Conservation (phyloP, 2,888 invertebrate genomes). For the Bruchidius siliquastri region DNA sequence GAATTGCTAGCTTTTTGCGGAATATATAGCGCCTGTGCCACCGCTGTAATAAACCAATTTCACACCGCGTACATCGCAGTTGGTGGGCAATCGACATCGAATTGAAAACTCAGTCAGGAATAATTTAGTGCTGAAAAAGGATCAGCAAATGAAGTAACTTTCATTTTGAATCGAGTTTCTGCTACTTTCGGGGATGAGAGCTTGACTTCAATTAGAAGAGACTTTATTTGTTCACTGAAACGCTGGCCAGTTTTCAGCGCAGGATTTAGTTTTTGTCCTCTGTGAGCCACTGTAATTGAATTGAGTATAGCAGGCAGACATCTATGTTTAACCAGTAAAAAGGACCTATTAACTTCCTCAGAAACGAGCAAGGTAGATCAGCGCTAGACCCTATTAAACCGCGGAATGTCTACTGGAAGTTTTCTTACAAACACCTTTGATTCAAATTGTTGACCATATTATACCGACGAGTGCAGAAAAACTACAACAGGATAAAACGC, state of each 20-base stretch:
- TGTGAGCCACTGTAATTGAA: neutral
- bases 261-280: neutral
- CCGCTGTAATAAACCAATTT: neutral
- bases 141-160: neutral
- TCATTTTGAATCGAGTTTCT: neutral
- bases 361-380: too few species aligned
- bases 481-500: too few species aligned
- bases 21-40: too few species aligned
- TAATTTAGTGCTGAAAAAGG: neutral
- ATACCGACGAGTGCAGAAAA: too few species aligned
- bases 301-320: neutral
- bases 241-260: neutral
- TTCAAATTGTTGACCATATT: too few species aligned
- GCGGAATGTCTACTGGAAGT: too few species aligned
- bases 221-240: neutral
- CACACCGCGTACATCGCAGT: neutral
- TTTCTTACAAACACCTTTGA: too few species aligned
- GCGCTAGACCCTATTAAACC: too few species aligned
- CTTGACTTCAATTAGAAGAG: neutral
- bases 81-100: neutral
- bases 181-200: neutral
- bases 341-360: too few species aligned
- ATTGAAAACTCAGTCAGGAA: neutral
- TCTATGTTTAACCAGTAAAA: neutral
- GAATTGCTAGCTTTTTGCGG: too few species aligned